A percentile compares a stretch with the other conserved stretches of the same genome.
Conservation (phyloP, 2,113 vertebrate species). For the Rhinolophus sinicus region DNA sequence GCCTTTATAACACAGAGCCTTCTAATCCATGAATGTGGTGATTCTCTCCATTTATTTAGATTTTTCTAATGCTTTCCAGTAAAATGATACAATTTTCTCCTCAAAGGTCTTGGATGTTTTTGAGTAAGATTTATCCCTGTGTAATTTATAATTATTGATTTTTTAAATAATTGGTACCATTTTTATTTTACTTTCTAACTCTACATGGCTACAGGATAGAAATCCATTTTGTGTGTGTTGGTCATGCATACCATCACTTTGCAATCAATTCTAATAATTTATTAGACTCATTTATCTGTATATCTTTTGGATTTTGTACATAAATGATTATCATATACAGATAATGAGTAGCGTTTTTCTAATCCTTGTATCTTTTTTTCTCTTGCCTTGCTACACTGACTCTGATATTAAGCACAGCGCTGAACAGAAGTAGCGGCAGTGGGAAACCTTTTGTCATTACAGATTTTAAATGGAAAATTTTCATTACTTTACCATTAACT, state of each 20-base stretch:
- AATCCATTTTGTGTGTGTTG: not conserved
- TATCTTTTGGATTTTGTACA: not conserved
- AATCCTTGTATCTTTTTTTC: not conserved
- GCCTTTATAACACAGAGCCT: not conserved
- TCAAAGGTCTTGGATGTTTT: not conserved
- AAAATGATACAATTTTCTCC: not conserved
- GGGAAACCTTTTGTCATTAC: not conserved
- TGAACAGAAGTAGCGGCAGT: not conserved
- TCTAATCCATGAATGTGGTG: not conserved
- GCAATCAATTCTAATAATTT: not conserved
- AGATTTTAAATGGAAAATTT: conserved; percentile 8
- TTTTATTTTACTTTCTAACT: not conserved
- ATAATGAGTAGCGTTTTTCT: not conserved
- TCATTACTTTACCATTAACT: not conserved
- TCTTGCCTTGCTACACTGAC: not conserved
- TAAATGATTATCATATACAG: not conserved
- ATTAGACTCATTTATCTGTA: not conserved
- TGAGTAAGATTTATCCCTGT: not conserved
- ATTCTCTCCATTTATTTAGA: not conserved
- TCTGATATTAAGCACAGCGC: not conserved
- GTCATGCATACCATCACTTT: not conserved
- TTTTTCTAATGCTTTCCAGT: not conserved
- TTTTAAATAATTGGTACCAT: not conserved
- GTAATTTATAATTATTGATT: not conserved
- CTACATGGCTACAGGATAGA: not conserved